Evolutionary conservation across 2,888 invertebrate genomes (phyloP), one percentile per base, ranked within the genome.

Genomic region (Rambutsinella grinnellia): DNA sequence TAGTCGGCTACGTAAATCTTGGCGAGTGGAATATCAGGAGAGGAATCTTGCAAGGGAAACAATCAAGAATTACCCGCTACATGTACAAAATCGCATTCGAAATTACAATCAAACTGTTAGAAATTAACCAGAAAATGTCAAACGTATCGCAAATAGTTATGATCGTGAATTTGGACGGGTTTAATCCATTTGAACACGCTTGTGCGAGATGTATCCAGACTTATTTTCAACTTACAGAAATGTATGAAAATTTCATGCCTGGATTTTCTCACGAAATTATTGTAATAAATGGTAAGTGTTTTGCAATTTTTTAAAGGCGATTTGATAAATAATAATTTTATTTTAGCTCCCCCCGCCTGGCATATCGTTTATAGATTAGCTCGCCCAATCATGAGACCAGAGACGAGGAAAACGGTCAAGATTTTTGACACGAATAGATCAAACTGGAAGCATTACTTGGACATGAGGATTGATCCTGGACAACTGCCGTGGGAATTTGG

Each of bases 41-140:
- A 26, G 28, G 26, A n/a, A 61, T 69, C 21, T 54, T 61, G 27
- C 61, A 61, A 26, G 69, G 69, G 3, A 69, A 61, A 28, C 60
- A 44, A 24, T 10, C 23, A 8, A 15, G 53, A 10, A 23, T 69
- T 8, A 54, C 53, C 24, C 51, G 69, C 1, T 69, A 69, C 53
- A 44, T 36, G 0, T 69, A 61, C 19, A 51, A 21, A 17, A 19
- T 53, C 3, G 54, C 21, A 17, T 69, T 19, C 24, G 17, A 51
- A 23, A 3, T 61, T 1, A 53, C 54, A 24, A 24, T n/a, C 6
- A 60, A 23, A 53, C 23, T 69, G 6, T 23, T 53, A 17, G 61
- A 69, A 17, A 54, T 61, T 10, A 53, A 54, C 19, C 1, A n/a
- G 23, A 23, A 51, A 0, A 17, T 61, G 0, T 54, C 69, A 0